Base-by-base conservation (phyloP, 1,140 invertebrate genomes). In the Chironomus tepperi region DNA sequence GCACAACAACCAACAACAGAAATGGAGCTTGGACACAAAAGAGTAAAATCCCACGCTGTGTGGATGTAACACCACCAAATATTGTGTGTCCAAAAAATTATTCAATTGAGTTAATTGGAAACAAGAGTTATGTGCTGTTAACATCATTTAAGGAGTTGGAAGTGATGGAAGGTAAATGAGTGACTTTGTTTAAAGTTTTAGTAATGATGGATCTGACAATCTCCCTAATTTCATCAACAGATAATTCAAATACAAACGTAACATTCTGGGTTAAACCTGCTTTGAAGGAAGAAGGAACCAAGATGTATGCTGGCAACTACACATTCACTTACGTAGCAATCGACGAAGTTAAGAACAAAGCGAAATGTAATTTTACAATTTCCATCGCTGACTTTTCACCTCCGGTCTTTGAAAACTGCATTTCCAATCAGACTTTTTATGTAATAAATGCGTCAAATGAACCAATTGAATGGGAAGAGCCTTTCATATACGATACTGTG, bases 401-500 rank as follows among this genome's bases (percentile, higher is more conserved):
- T 21, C 90, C 90, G 9, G 83, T 81, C 15, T 81, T 90, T 2
- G 89, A 91, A 77, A 83, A 85, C 74, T 91, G 90, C 79, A 79
- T 86, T 7, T 86, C 86, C 75, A 88, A 88, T 2, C 82, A 85
- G 3, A 81, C 84, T 18, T 85, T 86, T 76, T 80, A 88, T 2
- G 84, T 84, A 10, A 77, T 80, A 15, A 81, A 83, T 15, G 78
- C 79, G 43, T 79, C 79, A 9, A 79, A 79, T 7, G 77, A 81
- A 43, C 84, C 84, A 76, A 82, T 87, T 3, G 83, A 84, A 6
- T 91, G 89, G 89, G 87, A 89, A 73, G 88, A 89, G 76, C 90
- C 90, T 16, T 79, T 86, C 7, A 89, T 91, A 79, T 87, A 86
- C 76, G 90, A 92, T 77, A 92, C 91, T 81, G 91, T 90, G 0